A percentile compares a stretch with the other conserved stretches of the same genome.
phyloP scores from a whole-genome alignment of 2,888 invertebrate species.

The Eupelmus urozonus region DNA sequence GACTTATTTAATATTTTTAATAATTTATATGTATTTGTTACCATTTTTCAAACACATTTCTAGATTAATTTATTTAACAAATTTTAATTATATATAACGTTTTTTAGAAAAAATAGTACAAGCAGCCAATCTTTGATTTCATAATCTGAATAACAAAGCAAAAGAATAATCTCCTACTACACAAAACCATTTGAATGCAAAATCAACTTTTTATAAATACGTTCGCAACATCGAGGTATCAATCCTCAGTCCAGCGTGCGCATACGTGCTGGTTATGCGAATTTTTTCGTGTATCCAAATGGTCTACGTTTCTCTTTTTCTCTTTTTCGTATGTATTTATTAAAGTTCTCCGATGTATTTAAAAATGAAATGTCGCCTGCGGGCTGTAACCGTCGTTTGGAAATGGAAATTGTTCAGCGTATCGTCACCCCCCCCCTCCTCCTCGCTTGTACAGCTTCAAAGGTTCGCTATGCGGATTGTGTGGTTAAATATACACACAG shows the following conservation, averaged over 20 bases:
- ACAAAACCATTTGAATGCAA: slow-evolving; percentile 1
- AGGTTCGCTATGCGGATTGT: too few species aligned
- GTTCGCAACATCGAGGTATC: slow-evolving; percentile 8
- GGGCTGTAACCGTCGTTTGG: slow-evolving; percentile 11
- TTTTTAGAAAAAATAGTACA: too few species aligned
- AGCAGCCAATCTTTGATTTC: too few species aligned
- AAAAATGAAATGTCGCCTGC: slow-evolving; percentile 47
- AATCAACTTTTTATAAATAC: neutral
- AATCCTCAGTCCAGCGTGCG: slow-evolving; percentile 18
- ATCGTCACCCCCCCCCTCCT: neutral
- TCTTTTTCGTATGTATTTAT: slow-evolving; percentile 15
- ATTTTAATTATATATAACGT: too few species aligned
- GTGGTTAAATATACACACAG: too few species aligned
- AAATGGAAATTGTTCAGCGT: slow-evolving; percentile 31
- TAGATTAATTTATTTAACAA: too few species aligned
- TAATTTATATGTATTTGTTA: too few species aligned
- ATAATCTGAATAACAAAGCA: too few species aligned
- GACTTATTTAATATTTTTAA: too few species aligned
- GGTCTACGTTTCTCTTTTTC: neutral
- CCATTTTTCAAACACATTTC: too few species aligned
- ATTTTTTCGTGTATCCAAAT: slow-evolving; percentile 8
- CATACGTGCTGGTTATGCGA: neutral
- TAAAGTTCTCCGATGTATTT: slow-evolving; percentile 42
- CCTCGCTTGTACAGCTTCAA: neutral
- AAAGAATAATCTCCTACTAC: too few species aligned